Percentiles rank a stretch among this genome's conserved stretches.
Conservation (phyloP, 2,113 vertebrate species). For the Ptilorrhoa leucosticta region DNA sequence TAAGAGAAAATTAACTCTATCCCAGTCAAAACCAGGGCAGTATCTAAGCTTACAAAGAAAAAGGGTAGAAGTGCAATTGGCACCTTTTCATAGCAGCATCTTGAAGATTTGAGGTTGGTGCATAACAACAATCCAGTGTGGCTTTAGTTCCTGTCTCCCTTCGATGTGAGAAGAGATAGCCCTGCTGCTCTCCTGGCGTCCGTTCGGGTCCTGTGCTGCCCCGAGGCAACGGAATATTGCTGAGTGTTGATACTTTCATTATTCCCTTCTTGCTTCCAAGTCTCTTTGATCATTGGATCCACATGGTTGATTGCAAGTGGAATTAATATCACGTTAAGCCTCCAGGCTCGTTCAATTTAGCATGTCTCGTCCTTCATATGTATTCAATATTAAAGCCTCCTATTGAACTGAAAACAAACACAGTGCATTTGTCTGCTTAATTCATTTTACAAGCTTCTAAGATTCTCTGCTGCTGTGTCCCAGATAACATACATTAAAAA, state of each 20-base stretch:
- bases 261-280: constrained; percentile 36
- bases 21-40: neutral
- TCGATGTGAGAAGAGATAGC: neutral
- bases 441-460: constrained; percentile 33
- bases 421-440: constrained; percentile 33
- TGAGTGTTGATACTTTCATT: constrained; percentile 53
- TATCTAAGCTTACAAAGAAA: neutral
- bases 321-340: constrained; percentile 53
- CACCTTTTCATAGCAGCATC: neutral
- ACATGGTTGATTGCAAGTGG: constrained; percentile 52
- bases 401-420: constrained; percentile 45
- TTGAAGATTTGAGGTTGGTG: neutral
- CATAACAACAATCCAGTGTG: neutral
- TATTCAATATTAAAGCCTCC: constrained; percentile 48
- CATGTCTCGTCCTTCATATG: constrained; percentile 38
- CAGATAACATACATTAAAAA: neutral
- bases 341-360: constrained; percentile 27
- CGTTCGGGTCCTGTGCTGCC: neutral
- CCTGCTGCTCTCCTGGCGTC: neutral
- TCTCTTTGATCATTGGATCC: constrained; percentile 55
- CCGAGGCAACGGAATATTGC: neutral
- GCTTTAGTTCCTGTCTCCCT: neutral
- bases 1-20: neutral
- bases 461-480: neutral
- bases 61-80: neutral